Base-by-base conservation (phyloP, 2,888 invertebrate species). In the Xylota segnis region DNA sequence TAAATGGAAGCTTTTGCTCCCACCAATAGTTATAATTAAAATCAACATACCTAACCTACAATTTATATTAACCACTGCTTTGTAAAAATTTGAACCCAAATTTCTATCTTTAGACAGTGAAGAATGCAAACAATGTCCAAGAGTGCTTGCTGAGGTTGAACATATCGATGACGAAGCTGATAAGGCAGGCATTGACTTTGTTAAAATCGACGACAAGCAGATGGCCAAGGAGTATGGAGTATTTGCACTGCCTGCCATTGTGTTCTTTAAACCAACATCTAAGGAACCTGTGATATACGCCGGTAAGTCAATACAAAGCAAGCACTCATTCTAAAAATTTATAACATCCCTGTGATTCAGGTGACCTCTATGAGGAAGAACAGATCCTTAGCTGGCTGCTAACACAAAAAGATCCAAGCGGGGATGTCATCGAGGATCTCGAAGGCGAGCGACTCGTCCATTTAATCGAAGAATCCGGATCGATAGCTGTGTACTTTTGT, bases 151-250 rank as follows among this genome's bases (percentile, higher is more conserved):
- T 43, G 97, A 97, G 92, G 96, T 98, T 88, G 98, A 98, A 90
- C 97, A 97, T 91, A 98, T 98, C 88, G 98, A 98, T 90, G 98
- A 98, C 90, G 98, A 98, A 88, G 98, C 97, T 0, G 97, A 98
- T 90, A 94, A 95, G 16, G 96, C 96, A 4, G 97, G 97, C 5
- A 98, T 98, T 87, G 97, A 98, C 90, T 98, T 98, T 89, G 97
- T 98, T 3, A 97, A 98, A 92, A 96, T 98, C 88, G 97, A 98
- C 89, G 97, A 98, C 90, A 95, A 96, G 88, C 94, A 96, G 89
- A 94, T 98, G 94, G 96, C 97, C 12, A 97, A 97, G 90, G 96
- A 97, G 63, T 96, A 94, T 87, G 98, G 98, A 16, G 97, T 98
- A 0, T 98, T 97, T 89, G 98, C 98, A 0, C 92, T 98, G 32